Conservation (phyloP, 1,140 invertebrate species). For the Agrypnia vestita region DNA sequence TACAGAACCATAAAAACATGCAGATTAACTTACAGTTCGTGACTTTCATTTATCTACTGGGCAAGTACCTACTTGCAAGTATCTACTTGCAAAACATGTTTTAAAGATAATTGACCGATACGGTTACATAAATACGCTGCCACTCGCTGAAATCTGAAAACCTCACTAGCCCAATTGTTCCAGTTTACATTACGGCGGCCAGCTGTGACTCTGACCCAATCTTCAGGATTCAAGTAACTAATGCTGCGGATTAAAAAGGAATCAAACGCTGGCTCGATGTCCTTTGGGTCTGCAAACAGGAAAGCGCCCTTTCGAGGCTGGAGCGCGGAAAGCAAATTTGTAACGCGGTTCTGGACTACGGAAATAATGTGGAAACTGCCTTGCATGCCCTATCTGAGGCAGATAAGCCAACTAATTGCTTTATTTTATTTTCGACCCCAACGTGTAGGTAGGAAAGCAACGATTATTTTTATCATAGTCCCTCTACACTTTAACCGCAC, state of each 20-base stretch:
- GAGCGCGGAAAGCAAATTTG: too few species aligned
- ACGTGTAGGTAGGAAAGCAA: conserved; percentile 11
- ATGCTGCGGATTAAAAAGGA: not conserved
- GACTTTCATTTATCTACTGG: not conserved
- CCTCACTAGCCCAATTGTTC: conserved; percentile 3
- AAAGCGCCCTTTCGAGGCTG: too few species aligned
- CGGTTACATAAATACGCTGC: not conserved
- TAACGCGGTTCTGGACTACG: too few species aligned
- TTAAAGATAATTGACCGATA: not conserved
- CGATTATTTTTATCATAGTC: conserved; percentile 11
- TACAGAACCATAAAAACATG: too few species aligned
- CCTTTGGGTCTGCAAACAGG: too few species aligned
- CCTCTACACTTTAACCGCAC: not conserved
- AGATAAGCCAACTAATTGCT: conserved; percentile 36
- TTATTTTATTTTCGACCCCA: conserved; percentile 37
- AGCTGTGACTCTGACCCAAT: conserved; percentile 37
- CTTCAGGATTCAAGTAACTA: conserved; percentile 5
- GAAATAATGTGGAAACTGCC: conserved; percentile 13
- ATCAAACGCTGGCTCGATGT: not conserved
- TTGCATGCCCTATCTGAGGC: conserved; percentile 26
- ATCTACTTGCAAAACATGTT: not conserved
- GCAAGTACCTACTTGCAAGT: not conserved
- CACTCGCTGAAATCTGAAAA: conserved; percentile 30
- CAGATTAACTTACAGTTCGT: not conserved
- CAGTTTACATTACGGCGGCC: conserved; percentile 18